Conservation (phyloP, 2,888 invertebrate species). For the Lasioglossum villosulum region DNA sequence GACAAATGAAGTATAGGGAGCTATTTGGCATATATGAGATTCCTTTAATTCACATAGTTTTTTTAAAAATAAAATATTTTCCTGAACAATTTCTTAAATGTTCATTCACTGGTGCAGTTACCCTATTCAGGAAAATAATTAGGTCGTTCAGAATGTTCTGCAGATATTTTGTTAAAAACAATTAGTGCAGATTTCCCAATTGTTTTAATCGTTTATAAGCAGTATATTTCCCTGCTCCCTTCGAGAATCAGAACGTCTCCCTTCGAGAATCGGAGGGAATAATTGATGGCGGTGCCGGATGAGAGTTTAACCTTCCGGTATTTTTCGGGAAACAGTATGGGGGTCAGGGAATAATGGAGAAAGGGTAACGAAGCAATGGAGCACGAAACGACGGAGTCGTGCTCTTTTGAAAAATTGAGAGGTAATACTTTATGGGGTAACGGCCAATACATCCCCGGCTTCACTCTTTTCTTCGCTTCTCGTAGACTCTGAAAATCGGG, state of each 20-base stretch:
- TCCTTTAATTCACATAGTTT: too few species aligned
- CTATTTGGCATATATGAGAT: too few species aligned
- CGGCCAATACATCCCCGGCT: constrained; percentile 20
- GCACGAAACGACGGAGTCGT: constrained; percentile 24
- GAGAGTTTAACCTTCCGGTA: neutral
- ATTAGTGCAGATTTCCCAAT: too few species aligned
- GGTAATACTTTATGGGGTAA: constrained; percentile 44
- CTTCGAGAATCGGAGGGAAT: neutral
- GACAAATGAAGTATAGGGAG: too few species aligned
- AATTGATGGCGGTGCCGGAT: neutral
- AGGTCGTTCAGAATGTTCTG: too few species aligned
- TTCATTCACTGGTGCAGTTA: too few species aligned
- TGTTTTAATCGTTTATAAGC: too few species aligned
- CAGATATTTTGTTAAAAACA: too few species aligned
- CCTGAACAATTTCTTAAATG: too few species aligned
- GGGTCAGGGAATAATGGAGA: neutral
- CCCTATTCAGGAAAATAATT: too few species aligned
- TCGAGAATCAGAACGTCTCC: neutral
- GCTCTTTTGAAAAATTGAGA: constrained; percentile 41
- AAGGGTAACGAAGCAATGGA: constrained; percentile 28
- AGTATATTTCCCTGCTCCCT: too few species aligned
- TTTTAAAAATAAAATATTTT: too few species aligned
- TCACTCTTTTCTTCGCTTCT: constrained; percentile 36
- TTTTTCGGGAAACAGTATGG: neutral
- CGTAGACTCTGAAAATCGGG: constrained; percentile 54